Base-by-base conservation (phyloP, 2,797 vertebrate genomes). In the Bryconaethiops microstoma region DNA sequence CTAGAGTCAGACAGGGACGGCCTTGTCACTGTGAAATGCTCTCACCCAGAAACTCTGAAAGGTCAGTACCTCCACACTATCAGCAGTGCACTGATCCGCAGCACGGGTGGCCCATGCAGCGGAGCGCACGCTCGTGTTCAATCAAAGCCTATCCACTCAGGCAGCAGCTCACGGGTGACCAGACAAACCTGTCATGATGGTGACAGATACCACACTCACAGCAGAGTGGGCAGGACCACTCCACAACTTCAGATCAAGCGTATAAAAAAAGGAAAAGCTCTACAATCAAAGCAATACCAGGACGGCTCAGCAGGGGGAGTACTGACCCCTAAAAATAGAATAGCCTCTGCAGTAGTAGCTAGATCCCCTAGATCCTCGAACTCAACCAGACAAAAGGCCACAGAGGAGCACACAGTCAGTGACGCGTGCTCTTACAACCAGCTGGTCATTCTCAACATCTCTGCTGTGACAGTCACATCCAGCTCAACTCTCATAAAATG, bases 31-130 rank as follows among this genome's bases (percentile, higher is more conserved):
- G 50, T 82, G 71, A 71, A 74, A 71, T 82, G 83, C 82, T 79
- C 65, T 82, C 78, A 81, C 68, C 85, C 87, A 80, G 74, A 84
- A 86, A 81, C n/a, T 72, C 79, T 83, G 55, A 84, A 80, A 84
- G 87, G 85, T 75, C 84, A 82, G 62, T 82, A 84, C 77, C 76
- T 81, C 68, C 85, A 78, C 74, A 74, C 68, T 55, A 82, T 87
- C 62, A 86, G 84, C 64, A 77, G 74, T 25, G 65, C 83, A 78
- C 76, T 78, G 78, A 87, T 87, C 81, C 83, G 21, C 55, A 68
- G 74, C 80, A 19, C 70, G 48, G 78, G 78, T 68, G 68, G 72
- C 50, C 72, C 59, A 73, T 86, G 82, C 82, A 80, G 79, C 52
- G 65, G 84, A 74, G 77, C 81, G 42, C 70, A 74, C 55, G 76